phyloP scores from a whole-genome alignment of 2,888 invertebrate genomes.

The Caenorhabditis uteleia region DNA sequence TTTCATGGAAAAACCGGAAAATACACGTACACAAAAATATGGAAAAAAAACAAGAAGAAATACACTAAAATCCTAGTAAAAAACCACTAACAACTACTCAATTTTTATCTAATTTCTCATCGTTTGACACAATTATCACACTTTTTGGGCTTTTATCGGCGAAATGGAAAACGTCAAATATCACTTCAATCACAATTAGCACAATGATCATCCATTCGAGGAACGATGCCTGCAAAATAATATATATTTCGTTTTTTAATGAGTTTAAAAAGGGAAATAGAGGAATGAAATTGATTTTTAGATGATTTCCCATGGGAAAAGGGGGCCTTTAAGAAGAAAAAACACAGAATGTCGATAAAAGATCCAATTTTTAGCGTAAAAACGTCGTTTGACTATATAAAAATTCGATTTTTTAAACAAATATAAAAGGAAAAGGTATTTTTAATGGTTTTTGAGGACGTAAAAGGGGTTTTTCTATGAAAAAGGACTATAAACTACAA shows the following conservation, averaged over 20 bases:
- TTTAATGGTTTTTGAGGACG: no score
- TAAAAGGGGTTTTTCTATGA: no score
- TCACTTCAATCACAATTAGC: conserved; percentile 90
- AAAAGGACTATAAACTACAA: no score
- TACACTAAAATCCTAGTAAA: not conserved
- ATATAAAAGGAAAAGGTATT: no score
- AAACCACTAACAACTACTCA: not conserved
- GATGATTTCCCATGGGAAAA: conserved; percentile 1
- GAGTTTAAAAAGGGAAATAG: not conserved
- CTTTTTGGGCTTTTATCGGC: conserved; percentile 34
- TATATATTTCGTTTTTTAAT: not conserved
- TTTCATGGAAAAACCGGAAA: conserved; percentile 1
- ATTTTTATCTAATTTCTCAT: not conserved
- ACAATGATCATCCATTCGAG: conserved; percentile 97
- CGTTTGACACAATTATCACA: conserved; percentile 13
- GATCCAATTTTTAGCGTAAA: no score
- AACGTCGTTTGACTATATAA: no score
- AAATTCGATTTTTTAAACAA: no score
- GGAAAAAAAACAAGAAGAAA: conserved; percentile 7
- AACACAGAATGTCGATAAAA: not conserved
- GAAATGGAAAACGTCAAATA: conserved; percentile 64
- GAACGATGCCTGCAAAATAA: conserved; percentile 75
- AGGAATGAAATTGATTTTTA: not conserved
- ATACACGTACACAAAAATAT: not conserved
- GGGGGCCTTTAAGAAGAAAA: not conserved